These are phyloP conservation scores for Spisula solida DNA, from an alignment of 2,888 invertebrate genomes.

Conservation along the genomic window DNA sequence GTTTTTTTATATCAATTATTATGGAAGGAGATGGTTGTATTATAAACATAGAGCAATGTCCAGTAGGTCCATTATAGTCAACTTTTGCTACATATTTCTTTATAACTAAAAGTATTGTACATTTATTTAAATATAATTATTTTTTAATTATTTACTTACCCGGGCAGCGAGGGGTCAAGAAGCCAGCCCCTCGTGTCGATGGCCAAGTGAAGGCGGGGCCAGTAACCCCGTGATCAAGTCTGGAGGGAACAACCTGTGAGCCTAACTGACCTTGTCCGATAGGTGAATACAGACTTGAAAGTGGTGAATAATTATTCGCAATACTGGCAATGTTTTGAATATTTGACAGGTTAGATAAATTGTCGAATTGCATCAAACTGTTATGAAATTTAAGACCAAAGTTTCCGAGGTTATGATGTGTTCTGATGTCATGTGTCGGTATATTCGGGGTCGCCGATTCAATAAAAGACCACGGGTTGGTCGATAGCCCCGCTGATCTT, in stretches of 20 bases:
- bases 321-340: slow-evolving; percentile 61
- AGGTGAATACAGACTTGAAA: slow-evolving; percentile 62
- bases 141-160: slow-evolving; percentile 56
- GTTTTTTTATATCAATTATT: too few relatives aligned
- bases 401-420: slow-evolving; percentile 58
- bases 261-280: slow-evolving; percentile 55
- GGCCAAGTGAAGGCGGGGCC: slow-evolving; percentile 63
- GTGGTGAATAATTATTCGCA: slow-evolving; percentile 61
- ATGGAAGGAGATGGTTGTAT: too few relatives aligned
- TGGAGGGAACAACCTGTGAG: slow-evolving; percentile 49
- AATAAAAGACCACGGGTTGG: slow-evolving; percentile 60
- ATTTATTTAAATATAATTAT: too few relatives aligned
- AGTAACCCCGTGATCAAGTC: slow-evolving; percentile 59
- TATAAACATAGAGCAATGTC: too few relatives aligned
- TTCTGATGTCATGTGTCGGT: slow-evolving; percentile 55
- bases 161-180: slow-evolving; percentile 63
- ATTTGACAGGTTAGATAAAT: slow-evolving; percentile 57
- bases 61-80: too few relatives aligned
- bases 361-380: slow-evolving; percentile 68
- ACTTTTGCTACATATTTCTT: too few relatives aligned
- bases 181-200: slow-evolving; percentile 59
- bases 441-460: slow-evolving; percentile 42
- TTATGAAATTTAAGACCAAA: slow-evolving; percentile 68
- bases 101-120: too few relatives aligned
- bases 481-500: slow-evolving; percentile 50